Conservation (phyloP, 2,888 invertebrate genomes). For the Hylaea fasciaria region DNA sequence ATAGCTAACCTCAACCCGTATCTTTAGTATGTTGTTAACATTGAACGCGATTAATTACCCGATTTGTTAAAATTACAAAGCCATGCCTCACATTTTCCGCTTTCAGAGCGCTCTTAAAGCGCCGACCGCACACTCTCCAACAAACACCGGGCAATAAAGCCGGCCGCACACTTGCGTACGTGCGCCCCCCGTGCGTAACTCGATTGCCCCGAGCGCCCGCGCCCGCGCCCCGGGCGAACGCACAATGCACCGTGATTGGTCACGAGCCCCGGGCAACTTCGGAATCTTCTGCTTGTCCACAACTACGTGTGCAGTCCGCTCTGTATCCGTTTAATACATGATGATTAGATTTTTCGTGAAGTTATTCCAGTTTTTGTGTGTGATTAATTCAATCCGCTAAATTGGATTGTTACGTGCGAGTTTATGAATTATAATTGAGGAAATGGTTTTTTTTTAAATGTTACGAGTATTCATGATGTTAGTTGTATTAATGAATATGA, state of each 20-base stretch:
- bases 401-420: too few species aligned
- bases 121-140: slow-evolving; percentile 10
- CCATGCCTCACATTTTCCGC: neutral
- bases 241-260: slow-evolving; percentile 77
- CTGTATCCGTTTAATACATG: slow-evolving; percentile 29
- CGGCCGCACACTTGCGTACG: slow-evolving; percentile 49
- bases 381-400: slow-evolving; percentile 9
- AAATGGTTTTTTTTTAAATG: too few species aligned
- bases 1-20: too few species aligned
- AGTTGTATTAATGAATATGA: too few species aligned
- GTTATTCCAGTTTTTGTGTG: slow-evolving; percentile 6
- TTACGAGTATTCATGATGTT: too few species aligned
- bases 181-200: slow-evolving; percentile 48
- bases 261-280: slow-evolving; percentile 53
- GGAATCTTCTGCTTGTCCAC: slow-evolving; percentile 36
- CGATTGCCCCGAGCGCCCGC: slow-evolving; percentile 41
- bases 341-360: slow-evolving; percentile 24
- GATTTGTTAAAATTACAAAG: too few species aligned
- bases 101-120: neutral
- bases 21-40: too few species aligned
- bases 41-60: too few species aligned
- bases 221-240: slow-evolving; percentile 19
- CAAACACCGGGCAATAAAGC: slow-evolving; percentile 30
- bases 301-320: slow-evolving; percentile 30
- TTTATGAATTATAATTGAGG: neutral